Evolutionary conservation across 2,888 invertebrate species (phyloP), one percentile per base, ranked within the genome.

Genomic region (Linyphia triangularis): DNA sequence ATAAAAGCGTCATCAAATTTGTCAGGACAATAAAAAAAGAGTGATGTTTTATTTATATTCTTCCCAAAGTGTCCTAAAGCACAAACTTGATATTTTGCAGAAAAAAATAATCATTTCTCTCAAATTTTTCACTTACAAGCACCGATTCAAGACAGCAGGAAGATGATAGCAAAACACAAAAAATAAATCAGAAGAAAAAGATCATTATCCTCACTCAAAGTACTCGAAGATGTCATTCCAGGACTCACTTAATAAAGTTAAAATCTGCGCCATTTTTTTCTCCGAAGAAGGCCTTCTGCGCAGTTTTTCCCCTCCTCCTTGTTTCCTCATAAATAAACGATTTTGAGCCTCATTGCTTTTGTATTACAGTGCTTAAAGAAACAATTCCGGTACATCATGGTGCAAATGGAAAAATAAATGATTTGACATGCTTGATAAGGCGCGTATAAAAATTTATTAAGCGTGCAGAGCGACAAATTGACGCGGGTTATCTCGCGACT

Each of bases 281-380:
- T 37, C 28, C 73, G 28, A 43, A 40, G 72, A 85, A 85, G 67
- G 67, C 26, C 69, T 77, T 85, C 37, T 67, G 43, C 37, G 33
- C 57, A 59, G 6, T 43, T 63, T 70, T 43, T 37, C 37, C 22
- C 67, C 59, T 37, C 57, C 33, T 69, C n/a, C 75, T 88, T 81
- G 81, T 88, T 88, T 88, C 69, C 81, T 88, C 86, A 88, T 88
- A 88, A 88, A 88, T 88, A 88, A 88, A 75, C 86, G 86, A 81
- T 88, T 88, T 88, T 28, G 86, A 88, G 86, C 86, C 81, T 81
- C 86, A 88, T 88, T 73, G 86, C 86, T 88, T 81, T 81, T 75
- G 73, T 88, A 88, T 88, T 88, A 88, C 43, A 73, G 81, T 65
- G 73, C 81, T 88, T 88, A 88, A 75, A 81, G 86, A 88, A 88